Percentiles rank a stretch among this genome's conserved stretches.
These are phyloP conservation scores for Drosophila subsilvestris DNA, from an alignment of 2,888 invertebrate species.

Conservation along the genomic window DNA sequence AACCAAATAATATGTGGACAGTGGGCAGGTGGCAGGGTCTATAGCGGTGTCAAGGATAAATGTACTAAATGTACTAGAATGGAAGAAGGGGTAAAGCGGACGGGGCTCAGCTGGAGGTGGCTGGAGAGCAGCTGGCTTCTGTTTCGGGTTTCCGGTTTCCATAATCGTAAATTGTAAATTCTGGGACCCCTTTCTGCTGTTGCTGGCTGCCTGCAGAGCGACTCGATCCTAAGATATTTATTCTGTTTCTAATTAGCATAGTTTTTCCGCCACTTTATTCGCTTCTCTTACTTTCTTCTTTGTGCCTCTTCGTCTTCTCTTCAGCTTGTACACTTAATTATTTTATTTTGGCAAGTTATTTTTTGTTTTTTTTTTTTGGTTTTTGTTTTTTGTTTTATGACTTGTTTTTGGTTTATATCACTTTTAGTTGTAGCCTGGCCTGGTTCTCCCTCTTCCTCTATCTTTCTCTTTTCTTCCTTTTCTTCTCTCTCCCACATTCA, in stretches of 20 bases:
- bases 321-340: conserved; percentile 65
- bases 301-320: conserved; percentile 30
- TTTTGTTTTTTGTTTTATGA: conserved; percentile 24
- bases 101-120: neutral
- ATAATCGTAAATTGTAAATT: neutral
- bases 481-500: conserved; percentile 5
- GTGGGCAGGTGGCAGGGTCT: neutral
- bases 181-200: neutral
- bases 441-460: conserved; percentile 35
- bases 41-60: neutral
- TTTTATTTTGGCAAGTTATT: conserved; percentile 75
- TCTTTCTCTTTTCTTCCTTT: conserved; percentile 8
- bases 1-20: conserved; percentile 19
- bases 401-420: conserved; percentile 69
- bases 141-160: no score
- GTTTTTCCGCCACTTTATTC: conserved; percentile 17
- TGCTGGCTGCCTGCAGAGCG: conserved; percentile 16
- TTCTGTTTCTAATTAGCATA: conserved; percentile 56
- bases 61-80: neutral
- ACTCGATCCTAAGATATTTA: conserved; percentile 45
- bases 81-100: conserved; percentile 11
- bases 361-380: conserved; percentile 47
- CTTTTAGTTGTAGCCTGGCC: conserved; percentile 62
- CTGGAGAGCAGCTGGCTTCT: conserved; percentile 28
- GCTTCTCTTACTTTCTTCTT: conserved; percentile 10